Percentiles rank a stretch among this genome's conserved stretches.
phyloP scores from a whole-genome alignment of 2,888 invertebrate species.

The Pyrrhia umbra region DNA sequence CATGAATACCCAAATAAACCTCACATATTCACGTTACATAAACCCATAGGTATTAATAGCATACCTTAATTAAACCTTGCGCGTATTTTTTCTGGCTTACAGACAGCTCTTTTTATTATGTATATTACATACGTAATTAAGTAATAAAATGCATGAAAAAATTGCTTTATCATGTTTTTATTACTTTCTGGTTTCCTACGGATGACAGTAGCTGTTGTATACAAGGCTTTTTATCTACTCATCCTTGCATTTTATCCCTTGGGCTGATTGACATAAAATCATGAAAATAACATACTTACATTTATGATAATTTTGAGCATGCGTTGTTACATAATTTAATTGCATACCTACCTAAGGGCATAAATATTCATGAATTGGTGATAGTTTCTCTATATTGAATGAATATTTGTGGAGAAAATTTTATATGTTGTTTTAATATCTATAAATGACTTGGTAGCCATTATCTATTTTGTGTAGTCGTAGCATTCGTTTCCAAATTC shows the following conservation, averaged over 20 bases:
- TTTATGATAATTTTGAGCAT: slow-evolving; percentile 22
- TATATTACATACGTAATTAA: slow-evolving; percentile 75
- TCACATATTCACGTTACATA: slow-evolving; percentile 40
- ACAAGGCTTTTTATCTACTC: slow-evolving; percentile 56
- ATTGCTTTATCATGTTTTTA: slow-evolving; percentile 69
- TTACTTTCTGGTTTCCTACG: slow-evolving; percentile 54
- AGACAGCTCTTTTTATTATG: slow-evolving; percentile 66
- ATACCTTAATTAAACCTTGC: slow-evolving; percentile 49
- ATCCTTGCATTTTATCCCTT: slow-evolving; percentile 39
- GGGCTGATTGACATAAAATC: slow-evolving; percentile 27
- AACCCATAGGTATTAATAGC: slow-evolving; percentile 51
- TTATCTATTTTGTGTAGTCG: neutral
- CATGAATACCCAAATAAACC: slow-evolving; percentile 48
- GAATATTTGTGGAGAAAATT: slow-evolving; percentile 8
- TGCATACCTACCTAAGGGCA: slow-evolving; percentile 7
- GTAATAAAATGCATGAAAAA: slow-evolving; percentile 77
- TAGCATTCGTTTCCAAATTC: neutral
- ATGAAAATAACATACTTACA: slow-evolving; percentile 11
- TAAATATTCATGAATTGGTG: slow-evolving; percentile 25
- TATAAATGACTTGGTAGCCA: neutral
- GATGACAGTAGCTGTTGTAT: slow-evolving; percentile 54
- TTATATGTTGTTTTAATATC: neutral
- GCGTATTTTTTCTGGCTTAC: slow-evolving; percentile 48
- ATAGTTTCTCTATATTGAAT: slow-evolving; percentile 15
- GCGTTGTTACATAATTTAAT: slow-evolving; percentile 15